Base-by-base conservation (phyloP, 1,140 invertebrate genomes). In the Drosophila yakuba region DNA sequence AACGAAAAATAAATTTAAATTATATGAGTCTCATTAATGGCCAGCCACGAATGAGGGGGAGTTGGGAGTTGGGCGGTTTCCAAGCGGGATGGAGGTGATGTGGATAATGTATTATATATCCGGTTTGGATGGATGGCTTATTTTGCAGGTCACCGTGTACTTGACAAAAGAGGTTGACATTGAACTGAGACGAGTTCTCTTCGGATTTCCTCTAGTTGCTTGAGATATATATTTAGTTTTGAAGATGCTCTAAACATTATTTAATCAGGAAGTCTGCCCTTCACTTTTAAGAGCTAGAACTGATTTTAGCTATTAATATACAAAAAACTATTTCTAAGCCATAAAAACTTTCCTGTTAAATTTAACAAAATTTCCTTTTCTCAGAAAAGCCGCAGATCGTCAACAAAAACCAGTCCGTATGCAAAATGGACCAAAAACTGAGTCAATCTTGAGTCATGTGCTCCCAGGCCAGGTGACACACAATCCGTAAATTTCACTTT, bases 401-500 rank as follows among this genome's bases (percentile, higher is more conserved):
- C 12, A 36, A 12, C 4, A 8, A 8, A 68, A 69, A 69, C 67
- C 64, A 10, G 67, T 48, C 44, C 20, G 44, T 44, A 57, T 64
- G 71, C 71, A 55, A 41, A 74, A 51, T 54, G n/a, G 56, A 44
- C 68, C 67, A 20, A 69, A 15, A 68, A 44, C 38, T 68, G 64
- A 68, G 47, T 68, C 47, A 59, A 51, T 23, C 32, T n/a, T 74
- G 72, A 64, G 51, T 69, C 66, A 69, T 69, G 23, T 64, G 58
- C 52, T 48, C 35, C 23, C 14, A 8, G 44, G 8, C 68, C 72
- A 74, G 71, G 59, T 74, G 72, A 74, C 69, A 74, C 72, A 74
- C 69, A 56, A 64, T 64, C 68, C 35, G 44, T 32, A 74, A 74
- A 74, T 74, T 74, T 74, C 72, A 74, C 72, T 74, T 74, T 71